Conservation (phyloP, 2,888 invertebrate species). For the Trichogramma dendrolimi region DNA sequence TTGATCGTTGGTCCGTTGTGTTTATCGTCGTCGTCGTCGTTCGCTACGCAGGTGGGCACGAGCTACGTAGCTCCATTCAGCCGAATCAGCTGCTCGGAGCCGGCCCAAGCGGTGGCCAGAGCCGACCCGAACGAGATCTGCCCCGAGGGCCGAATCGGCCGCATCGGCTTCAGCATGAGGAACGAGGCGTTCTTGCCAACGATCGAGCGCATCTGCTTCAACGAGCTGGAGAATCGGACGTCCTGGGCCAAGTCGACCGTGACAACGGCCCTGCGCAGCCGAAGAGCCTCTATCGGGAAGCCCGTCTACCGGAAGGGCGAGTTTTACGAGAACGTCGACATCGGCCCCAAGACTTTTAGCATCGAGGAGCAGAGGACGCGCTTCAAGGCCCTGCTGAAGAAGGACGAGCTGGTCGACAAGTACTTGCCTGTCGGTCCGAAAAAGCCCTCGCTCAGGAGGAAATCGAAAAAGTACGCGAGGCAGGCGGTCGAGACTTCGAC, state of each 20-base stretch:
- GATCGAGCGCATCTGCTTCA: slow-evolving; percentile 53
- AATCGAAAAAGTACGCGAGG: too few relatives aligned
- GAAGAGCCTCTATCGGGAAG: slow-evolving; percentile 54
- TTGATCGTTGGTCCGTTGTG: too few relatives aligned
- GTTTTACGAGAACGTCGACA: slow-evolving; percentile 52
- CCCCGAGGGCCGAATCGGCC: slow-evolving; percentile 17
- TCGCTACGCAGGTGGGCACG: slow-evolving; percentile 1
- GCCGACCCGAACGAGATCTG: neutral
- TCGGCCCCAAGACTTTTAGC: slow-evolving; percentile 42
- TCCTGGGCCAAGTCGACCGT: slow-evolving; percentile 57
- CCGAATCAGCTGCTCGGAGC: neutral
- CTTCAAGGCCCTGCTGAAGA: slow-evolving; percentile 36
- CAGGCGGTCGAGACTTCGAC: too few relatives aligned
- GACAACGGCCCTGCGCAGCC: slow-evolving; percentile 52
- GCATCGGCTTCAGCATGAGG: slow-evolving; percentile 13
- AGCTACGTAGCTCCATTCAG: slow-evolving; percentile 9
- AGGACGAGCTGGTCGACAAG: slow-evolving; percentile 32
- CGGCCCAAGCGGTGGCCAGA: neutral
- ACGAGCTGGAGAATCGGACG: slow-evolving; percentile 54
- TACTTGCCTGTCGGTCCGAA: slow-evolving; percentile 35
- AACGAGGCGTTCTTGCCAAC: neutral
- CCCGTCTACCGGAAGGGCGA: slow-evolving; percentile 52
- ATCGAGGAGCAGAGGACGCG: slow-evolving; percentile 30
- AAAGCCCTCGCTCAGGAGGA: too few relatives aligned
- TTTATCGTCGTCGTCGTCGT: too few relatives aligned